Base-by-base conservation (phyloP, 2,797 vertebrate genomes). In the Mus caroli region DNA sequence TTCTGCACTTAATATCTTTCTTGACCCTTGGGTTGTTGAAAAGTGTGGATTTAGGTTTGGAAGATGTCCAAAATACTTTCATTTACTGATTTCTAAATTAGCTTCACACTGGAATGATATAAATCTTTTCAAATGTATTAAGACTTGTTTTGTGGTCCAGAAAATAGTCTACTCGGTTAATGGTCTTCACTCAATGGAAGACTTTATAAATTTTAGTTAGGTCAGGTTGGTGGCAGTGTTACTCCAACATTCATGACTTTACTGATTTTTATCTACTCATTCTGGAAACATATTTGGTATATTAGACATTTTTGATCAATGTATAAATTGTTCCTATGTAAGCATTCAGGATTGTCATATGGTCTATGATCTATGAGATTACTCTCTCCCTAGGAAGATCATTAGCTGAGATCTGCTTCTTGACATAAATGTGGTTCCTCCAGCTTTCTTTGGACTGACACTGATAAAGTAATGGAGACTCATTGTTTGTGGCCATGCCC, bases 1-100 rank as follows among this genome's bases (percentile, higher is more conserved):
- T 24, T 54, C 52, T 80, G 37, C 24, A 75, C 37, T 37, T 73
- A 17, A 46, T 46, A 50, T 79, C 80, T 86, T 92, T 12, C 37
- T 43, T 90, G 73, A 64, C 19, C 24, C 9, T 9, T 26, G 52
- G 31, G 46, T 90, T 80, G 19, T 75, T 90, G 60, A 46, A 93
- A 89, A 75, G 22, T 75, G 10, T 90, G 34, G 40, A 19, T 86
- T 90, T 85, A 46, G 34, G 20, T 71, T 83, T 85, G 80, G 62
- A 34, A 52, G 54, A 24, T 85, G 34, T 54, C 17, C 73, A 85
- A 37, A 90, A 46, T 24, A 54, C 64, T 71, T 89, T 71, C 22
- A 58, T 4, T 54, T 79, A 73, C 58, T 89, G 26, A 84, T 79
- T 90, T 85, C 56, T 85, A 90, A 92, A 79, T 92, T 85, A 79